Percentiles rank a stretch among this genome's conserved stretches.
Conservation (phyloP, 2,797 vertebrate genomes). For the Ctenosaura bakeri region DNA sequence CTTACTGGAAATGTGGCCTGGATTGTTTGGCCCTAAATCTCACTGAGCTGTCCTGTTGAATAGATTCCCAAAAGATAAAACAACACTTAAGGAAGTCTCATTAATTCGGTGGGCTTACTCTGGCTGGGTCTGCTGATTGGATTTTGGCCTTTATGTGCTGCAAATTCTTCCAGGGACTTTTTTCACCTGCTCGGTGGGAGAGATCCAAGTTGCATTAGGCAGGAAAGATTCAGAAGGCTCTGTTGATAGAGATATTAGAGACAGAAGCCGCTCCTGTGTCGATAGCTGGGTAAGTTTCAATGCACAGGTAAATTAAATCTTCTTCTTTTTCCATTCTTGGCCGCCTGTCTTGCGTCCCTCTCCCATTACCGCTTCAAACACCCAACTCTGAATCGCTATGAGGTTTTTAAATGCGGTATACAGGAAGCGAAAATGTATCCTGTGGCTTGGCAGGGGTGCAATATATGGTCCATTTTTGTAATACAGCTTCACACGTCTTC, state of each 20-base stretch:
- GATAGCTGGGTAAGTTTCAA: neutral
- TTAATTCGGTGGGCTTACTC: neutral
- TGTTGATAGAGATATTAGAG: neutral
- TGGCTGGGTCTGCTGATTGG: no score
- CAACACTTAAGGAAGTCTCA: no score
- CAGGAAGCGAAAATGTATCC: neutral
- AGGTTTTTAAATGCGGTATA: neutral
- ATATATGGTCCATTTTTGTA: neutral
- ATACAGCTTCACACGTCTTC: constrained; percentile 48
- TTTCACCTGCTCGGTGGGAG: neutral
- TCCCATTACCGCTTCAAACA: fast-evolving
- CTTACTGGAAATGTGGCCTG: no score
- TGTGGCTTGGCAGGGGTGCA: neutral
- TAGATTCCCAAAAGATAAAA: no score
- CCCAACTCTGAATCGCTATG: fast-evolving
- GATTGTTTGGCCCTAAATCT: no score
- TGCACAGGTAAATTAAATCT: neutral
- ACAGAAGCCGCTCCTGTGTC: neutral
- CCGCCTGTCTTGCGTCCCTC: neutral
- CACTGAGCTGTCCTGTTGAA: no score
- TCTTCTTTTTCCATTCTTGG: neutral
- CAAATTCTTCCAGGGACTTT: neutral
- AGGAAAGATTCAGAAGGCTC: neutral
- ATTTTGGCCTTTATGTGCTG: neutral
- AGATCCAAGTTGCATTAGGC: neutral